Conservation (phyloP, 2,797 vertebrate species). For the Euphonia xanthogaster region DNA sequence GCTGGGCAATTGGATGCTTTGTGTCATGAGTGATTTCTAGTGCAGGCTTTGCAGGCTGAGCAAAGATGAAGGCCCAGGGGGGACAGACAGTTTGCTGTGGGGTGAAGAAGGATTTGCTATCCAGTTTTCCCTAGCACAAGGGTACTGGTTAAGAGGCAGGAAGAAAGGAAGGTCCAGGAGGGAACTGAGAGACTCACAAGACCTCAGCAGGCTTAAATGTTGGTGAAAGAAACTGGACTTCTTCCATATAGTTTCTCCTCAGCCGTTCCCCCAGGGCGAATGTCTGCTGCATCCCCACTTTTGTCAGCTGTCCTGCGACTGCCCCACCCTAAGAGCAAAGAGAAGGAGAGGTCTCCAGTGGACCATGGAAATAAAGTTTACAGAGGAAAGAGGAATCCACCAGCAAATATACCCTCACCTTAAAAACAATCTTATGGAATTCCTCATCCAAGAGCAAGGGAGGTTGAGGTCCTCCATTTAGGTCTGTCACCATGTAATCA, state of each 20-base stretch:
- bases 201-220: slow-evolving; percentile 85
- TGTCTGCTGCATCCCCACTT: slow-evolving; percentile 92
- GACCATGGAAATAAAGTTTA: not conserved
- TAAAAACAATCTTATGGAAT: slow-evolving; percentile 76
- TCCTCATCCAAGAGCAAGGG: slow-evolving; percentile 79
- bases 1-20: not conserved
- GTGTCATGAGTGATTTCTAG: not conserved
- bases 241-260: slow-evolving; percentile 85
- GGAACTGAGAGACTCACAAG: slow-evolving; percentile 83
- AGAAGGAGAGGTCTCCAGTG: not conserved
- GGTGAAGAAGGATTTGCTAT: not conserved
- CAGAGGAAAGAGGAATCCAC: not conserved
- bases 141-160: not conserved
- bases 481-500: slow-evolving; percentile 84
- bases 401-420: slow-evolving; percentile 46
- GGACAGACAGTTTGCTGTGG: not conserved
- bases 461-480: slow-evolving; percentile 86
- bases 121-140: not conserved
- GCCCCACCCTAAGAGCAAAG: slow-evolving; percentile 83
- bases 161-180: not conserved
- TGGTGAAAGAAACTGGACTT: slow-evolving; percentile 83
- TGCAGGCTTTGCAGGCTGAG: not conserved
- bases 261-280: slow-evolving; percentile 88
- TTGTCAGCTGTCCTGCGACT: slow-evolving; percentile 90
- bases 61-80: not conserved